Conservation (phyloP, 2,113 vertebrate species). For the Triplophysa dalaica region DNA sequence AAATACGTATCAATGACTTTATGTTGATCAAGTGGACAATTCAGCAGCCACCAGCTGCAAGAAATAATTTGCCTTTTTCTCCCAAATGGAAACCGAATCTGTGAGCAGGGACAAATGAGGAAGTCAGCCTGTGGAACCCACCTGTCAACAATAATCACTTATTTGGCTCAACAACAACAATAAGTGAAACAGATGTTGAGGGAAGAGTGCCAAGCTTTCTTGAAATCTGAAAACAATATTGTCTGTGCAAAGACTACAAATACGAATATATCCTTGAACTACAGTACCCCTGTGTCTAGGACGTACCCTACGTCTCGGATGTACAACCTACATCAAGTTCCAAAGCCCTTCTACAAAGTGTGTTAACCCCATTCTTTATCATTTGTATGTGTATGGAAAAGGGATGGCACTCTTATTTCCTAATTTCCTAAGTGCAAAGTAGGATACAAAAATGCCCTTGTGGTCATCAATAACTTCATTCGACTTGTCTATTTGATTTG, state of each 20-base stretch:
- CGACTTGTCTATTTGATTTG: too few species aligned
- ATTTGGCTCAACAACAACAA: conserved; percentile 1
- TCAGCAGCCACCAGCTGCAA: too few species aligned
- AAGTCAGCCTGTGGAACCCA: conserved; percentile 32
- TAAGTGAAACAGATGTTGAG: conserved; percentile 25
- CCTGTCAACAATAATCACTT: conserved; percentile 38
- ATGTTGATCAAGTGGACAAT: too few species aligned
- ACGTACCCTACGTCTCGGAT: too few species aligned
- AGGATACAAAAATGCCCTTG: too few species aligned
- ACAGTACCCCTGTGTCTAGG: conserved; percentile 20
- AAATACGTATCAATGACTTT: too few species aligned
- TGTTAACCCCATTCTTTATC: too few species aligned
- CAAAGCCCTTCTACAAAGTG: not conserved
- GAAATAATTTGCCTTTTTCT: not conserved
- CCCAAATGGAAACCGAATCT: not conserved
- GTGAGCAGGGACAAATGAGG: not conserved
- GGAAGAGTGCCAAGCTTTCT: conserved; percentile 31
- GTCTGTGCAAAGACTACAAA: conserved; percentile 14
- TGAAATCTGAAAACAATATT: conserved; percentile 22
- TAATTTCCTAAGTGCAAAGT: too few species aligned
- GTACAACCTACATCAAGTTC: not conserved
- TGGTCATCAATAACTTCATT: too few species aligned
- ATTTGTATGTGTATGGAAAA: too few species aligned
- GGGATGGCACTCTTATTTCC: too few species aligned
- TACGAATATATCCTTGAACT: conserved; percentile 20